These are phyloP conservation scores for Zootoca vivipara DNA, from an alignment of 2,113 vertebrate genomes.

Conservation along the genomic window DNA sequence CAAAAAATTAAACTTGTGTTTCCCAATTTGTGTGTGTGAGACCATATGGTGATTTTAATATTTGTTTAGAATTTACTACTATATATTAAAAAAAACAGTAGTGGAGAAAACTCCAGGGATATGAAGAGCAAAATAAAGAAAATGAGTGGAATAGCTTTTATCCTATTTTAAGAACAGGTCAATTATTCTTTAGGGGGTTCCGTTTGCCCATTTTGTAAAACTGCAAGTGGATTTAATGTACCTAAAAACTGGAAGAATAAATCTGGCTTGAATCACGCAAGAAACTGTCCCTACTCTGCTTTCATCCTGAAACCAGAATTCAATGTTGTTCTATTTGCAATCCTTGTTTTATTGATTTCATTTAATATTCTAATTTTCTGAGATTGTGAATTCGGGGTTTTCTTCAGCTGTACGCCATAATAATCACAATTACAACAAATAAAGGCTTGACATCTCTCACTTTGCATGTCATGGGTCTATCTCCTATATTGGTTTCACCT, in stretches of 20 bases:
- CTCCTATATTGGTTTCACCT: too few relatives aligned
- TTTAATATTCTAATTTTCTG: too few relatives aligned
- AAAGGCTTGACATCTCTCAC: too few relatives aligned
- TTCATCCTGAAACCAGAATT: not conserved
- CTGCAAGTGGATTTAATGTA: not conserved
- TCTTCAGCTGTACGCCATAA: not conserved
- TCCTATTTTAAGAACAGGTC: constrained; percentile 11
- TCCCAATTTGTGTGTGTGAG: constrained; percentile 34
- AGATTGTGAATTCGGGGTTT: too few relatives aligned
- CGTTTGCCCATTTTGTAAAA: not conserved
- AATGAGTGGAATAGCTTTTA: not conserved
- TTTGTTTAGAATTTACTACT: constrained; percentile 54
- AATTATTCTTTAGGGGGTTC: not conserved
- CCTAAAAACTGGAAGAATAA: not conserved
- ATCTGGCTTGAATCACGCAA: not conserved
- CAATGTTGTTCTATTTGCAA: too few relatives aligned
- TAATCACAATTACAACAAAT: too few relatives aligned
- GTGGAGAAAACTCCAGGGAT: constrained; percentile 13
- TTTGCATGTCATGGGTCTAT: too few relatives aligned
- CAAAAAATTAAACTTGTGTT: not conserved
- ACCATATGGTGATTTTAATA: not conserved
- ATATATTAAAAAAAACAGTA: constrained; percentile 58
- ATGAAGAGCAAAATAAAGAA: constrained; percentile 21
- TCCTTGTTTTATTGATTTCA: too few relatives aligned
- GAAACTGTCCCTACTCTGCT: not conserved